Evolutionary conservation across 2,888 invertebrate genomes (phyloP), one percentile per base, ranked within the genome.

Genomic region (Apomyelois bistriatella): DNA sequence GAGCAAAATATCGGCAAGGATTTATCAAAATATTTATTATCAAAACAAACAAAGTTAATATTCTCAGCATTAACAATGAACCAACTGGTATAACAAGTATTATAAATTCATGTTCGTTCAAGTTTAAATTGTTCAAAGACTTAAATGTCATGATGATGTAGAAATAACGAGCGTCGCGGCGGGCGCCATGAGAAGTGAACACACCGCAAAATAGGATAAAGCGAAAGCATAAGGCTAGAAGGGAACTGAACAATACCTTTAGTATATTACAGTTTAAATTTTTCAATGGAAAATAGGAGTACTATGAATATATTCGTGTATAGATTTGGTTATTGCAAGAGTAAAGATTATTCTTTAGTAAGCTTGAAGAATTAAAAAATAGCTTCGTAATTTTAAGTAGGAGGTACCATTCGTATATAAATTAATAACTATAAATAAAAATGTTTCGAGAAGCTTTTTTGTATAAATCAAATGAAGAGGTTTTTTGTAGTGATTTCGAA

Each of bases 121-220:
- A 46, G 32, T 46, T 46, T 46, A 46, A 46, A 32, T 46, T 46
- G 46, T 46, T 46, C 32, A 32, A 46, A 46, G 32, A 46, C 46
- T 46, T 46, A 46, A 46, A 32, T 46, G 46, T 32, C 46, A 46
- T 46, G 46, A 46, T 46, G 35, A 46, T 46, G 46, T 32, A 35
- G 46, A 46, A 46, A 46, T 46, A 46, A 46, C 46, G 46, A 46
- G 46, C 46, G 32, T 32, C 16, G 22, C 32, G 46, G 12, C 30
- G 43, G 41, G 30, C 7, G 13, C 30, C n/a, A 28, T 30, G 46
- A 32, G 46, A 32, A 46, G 46, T 46, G 46, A 46, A 32, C 46
- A 46, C 46, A 46, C 46, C 46, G 46, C 46, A 35, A 32, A 46
- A 32, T 46, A 30, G 15, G 32, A 32, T 35, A 15, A 46, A 16